Base-by-base conservation (phyloP, 1,140 invertebrate genomes). In the Drosophila rhopaloa region DNA sequence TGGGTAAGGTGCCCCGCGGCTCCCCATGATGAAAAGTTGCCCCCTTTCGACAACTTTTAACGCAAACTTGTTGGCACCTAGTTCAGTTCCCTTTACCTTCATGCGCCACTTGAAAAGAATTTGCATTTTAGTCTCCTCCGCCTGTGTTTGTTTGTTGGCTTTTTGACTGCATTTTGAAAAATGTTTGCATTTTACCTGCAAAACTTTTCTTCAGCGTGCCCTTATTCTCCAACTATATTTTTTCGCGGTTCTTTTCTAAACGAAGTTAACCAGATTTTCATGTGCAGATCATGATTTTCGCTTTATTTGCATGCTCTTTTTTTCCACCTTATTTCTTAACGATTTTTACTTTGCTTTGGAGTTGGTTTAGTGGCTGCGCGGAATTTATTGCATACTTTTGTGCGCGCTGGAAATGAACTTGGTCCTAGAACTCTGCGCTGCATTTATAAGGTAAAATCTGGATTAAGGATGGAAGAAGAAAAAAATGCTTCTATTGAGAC, bases 261-360 rank as follows among this genome's bases (percentile, higher is more conserved):
- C 81, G 73, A 86, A 85, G 78, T 86, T 86, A 85, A 85, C 82
- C 82, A 88, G 83, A 82, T 88, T 88, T 79, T 67, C 71, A 73
- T 81, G 83, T 75, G 68, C 76, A 79, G 83, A 86, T 79, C 88
- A 86, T 86, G 83, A 88, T 86, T 86, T 88, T 86, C 70, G 71
- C 67, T 88, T 88, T 86, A 86, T 86, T 88, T 86, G 79, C 79
- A 79, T 86, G 65, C 48, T 16, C 47, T 67, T 73, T 76, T 53
- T 48, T 37, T 29, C 13, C 5, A 46, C 19, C 37, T 60, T 37
- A 35, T 37, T 54, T 47, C 68, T 51, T 60, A 47, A 40, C 24
- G 41, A 55, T 57, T 79, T 74, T 63, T 41, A 41, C 44, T 58
- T 44, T 46, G 53, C 40, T 57, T 73, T 44, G 24, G 48, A 56